phyloP scores from a whole-genome alignment of 2,888 invertebrate genomes.

The Esperia sulphurella region DNA sequence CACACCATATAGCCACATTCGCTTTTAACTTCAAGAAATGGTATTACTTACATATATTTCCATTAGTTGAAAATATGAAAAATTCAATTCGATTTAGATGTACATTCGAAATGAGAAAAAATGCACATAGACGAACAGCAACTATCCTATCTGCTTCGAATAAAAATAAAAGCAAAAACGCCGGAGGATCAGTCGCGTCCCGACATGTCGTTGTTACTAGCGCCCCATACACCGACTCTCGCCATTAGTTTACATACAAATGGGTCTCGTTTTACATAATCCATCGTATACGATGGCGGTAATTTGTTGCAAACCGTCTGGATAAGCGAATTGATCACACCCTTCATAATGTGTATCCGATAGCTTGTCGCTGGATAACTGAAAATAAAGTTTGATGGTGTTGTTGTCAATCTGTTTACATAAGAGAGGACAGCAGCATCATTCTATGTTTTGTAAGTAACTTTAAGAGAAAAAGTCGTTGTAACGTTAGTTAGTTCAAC shows the following conservation, averaged over 20 bases:
- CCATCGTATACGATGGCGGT: conserved; percentile 67
- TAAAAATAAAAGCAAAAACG: conserved; percentile 15
- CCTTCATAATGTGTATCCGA: conserved; percentile 54
- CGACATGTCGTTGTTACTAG: conserved; percentile 31
- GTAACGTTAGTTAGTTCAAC: too few relatives aligned
- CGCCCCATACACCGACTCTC: conserved; percentile 54
- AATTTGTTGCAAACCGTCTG: conserved; percentile 74
- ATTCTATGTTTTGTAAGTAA: too few relatives aligned
- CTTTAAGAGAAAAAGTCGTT: too few relatives aligned
- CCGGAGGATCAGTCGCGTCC: conserved; percentile 13
- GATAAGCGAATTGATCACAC: conserved; percentile 72
- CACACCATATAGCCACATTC: too few relatives aligned
- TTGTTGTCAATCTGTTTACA: conserved; percentile 2
- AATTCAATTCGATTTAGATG: too few relatives aligned
- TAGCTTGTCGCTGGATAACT: conserved; percentile 9
- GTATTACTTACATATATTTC: too few relatives aligned
- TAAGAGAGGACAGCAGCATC: neutral
- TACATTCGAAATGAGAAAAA: neutral
- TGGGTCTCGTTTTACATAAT: conserved; percentile 77
- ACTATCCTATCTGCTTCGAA: neutral
- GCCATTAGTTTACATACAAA: conserved; percentile 77
- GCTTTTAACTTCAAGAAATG: too few relatives aligned
- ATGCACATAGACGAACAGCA: neutral
- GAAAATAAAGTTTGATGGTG: conserved; percentile 13
- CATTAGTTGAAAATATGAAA: too few relatives aligned